phyloP scores from a whole-genome alignment of 1,140 invertebrate genomes.

The Rhyzopertha dominica region DNA sequence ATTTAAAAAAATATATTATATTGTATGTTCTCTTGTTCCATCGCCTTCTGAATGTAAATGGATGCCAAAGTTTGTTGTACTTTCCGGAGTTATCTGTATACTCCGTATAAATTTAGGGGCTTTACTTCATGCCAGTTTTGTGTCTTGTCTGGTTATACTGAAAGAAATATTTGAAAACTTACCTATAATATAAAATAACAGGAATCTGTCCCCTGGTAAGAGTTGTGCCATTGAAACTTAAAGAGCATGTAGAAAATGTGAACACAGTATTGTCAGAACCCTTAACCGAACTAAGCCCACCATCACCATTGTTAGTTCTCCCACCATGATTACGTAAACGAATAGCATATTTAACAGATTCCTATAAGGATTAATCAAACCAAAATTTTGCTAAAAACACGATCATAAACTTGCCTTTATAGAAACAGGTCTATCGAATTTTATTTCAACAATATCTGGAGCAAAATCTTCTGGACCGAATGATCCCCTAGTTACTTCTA shows the following conservation, averaged over 20 bases:
- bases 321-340: conserved; percentile 87
- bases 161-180: no score
- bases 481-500: conserved; percentile 66
- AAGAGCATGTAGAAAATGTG: conserved; percentile 84
- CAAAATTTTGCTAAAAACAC: neutral
- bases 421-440: conserved; percentile 82
- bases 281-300: conserved; percentile 77
- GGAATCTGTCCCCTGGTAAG: conserved; percentile 92
- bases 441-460: conserved; percentile 78
- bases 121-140: no score
- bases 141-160: neutral
- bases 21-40: no score
- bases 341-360: conserved; percentile 85
- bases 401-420: conserved; percentile 62
- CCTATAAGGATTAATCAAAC: conserved; percentile 48
- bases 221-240: conserved; percentile 94
- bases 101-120: neutral
- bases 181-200: conserved; percentile 83
- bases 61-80: no score
- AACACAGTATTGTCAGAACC: conserved; percentile 91
- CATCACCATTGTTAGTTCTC: conserved; percentile 88
- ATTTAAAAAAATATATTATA: no score
- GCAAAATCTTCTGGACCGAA: conserved; percentile 73
- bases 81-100: neutral
- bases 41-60: no score